Conservation (phyloP, 2,113 vertebrate species). For the Montifringilla adamsi region DNA sequence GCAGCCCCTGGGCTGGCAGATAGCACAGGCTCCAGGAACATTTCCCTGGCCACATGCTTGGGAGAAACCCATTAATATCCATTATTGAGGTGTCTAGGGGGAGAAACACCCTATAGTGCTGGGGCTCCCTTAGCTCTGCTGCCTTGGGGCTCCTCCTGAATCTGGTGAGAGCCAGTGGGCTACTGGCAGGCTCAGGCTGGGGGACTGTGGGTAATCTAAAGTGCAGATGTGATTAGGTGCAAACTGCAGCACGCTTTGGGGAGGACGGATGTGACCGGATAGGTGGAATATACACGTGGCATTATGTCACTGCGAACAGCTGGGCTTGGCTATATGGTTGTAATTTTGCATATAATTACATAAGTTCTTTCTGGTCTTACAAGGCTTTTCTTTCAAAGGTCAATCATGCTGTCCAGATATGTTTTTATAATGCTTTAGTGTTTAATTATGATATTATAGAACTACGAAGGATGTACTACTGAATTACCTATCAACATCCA, state of each 20-base stretch:
- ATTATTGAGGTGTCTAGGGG: not conserved
- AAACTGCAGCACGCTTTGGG: not conserved
- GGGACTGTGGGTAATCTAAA: not conserved
- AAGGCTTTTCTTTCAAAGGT: slow-evolving; percentile 1
- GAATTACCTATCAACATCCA: not conserved
- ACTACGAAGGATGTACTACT: not conserved
- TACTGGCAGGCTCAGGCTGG: not conserved
- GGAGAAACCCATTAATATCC: not conserved
- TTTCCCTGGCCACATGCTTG: accelerated
- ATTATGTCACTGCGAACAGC: not conserved
- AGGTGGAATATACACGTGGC: not conserved
- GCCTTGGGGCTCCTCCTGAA: not conserved
- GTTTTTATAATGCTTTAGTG: not conserved
- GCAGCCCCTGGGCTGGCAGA: not conserved
- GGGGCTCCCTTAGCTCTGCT: not conserved
- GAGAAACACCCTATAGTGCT: not conserved
- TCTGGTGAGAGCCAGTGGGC: not conserved
- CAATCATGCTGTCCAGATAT: not conserved
- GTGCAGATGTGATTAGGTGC: not conserved
- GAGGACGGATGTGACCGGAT: not conserved
- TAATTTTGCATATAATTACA: not conserved
- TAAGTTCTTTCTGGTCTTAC: not conserved
- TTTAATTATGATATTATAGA: not conserved
- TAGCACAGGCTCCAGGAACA: not conserved
- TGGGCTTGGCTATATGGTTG: not conserved